These are phyloP conservation scores for Gambusia affinis DNA, from an alignment of 2,113 vertebrate species.

Conservation along the genomic window DNA sequence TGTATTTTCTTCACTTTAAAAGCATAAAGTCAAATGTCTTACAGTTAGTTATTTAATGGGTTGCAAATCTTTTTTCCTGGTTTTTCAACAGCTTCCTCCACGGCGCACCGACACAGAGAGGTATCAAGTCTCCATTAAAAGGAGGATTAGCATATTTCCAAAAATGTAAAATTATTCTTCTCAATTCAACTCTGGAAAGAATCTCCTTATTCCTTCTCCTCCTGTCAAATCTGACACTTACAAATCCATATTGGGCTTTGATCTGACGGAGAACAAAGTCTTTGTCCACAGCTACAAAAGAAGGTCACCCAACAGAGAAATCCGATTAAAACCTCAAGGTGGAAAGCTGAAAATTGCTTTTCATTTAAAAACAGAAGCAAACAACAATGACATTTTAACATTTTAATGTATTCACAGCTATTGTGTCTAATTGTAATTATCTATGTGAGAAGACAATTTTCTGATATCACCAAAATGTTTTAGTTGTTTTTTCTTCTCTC, in stretches of 20 bases:
- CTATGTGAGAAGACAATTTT: constrained; percentile 9
- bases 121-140: constrained; percentile 6
- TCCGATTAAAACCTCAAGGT: constrained; percentile 20
- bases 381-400: constrained; percentile 1
- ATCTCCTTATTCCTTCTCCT: constrained; percentile 12
- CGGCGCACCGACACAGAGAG: not conserved
- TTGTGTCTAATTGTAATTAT: not conserved
- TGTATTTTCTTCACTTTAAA: not conserved
- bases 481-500: not conserved
- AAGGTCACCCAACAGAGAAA: constrained; percentile 28
- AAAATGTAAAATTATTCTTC: constrained; percentile 16
- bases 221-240: constrained; percentile 23
- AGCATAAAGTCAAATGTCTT: not conserved
- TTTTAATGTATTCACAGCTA: constrained; percentile 1
- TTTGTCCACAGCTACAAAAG: constrained; percentile 27
- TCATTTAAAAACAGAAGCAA: constrained; percentile 14
- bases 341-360: constrained; percentile 5
- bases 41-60: not conserved
- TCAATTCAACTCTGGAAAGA: not conserved
- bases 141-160: not conserved
- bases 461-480: constrained; percentile 1
- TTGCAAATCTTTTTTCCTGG: not conserved
- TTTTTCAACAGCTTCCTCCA: constrained; percentile 5
- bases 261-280: constrained; percentile 16
- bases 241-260: constrained; percentile 25